Percentiles rank a stretch among this genome's conserved stretches.
Evolutionary conservation across 1,140 invertebrate genomes (phyloP).

Genomic region (Drosophila ironensis): DNA sequence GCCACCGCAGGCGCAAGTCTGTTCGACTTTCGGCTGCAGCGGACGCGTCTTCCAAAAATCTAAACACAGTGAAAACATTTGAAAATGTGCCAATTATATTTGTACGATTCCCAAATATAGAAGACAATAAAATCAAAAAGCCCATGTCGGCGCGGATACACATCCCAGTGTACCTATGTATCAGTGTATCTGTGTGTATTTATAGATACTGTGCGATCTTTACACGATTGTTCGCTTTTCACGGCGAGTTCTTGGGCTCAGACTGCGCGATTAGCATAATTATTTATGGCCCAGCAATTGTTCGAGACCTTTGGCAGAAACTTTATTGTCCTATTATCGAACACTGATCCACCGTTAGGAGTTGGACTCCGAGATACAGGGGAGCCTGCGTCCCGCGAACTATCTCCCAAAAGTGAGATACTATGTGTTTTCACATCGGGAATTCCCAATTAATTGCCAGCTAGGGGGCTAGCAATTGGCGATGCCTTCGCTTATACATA

Average conservation of each 20-base stretch:
- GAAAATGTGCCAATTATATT: constrained; percentile 71
- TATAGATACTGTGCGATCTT: constrained; percentile 38
- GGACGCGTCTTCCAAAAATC: constrained; percentile 17
- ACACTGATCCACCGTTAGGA: constrained; percentile 25
- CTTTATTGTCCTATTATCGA: constrained; percentile 6
- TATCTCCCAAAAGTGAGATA: neutral
- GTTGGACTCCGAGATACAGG: constrained; percentile 3
- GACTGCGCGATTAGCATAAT: constrained; percentile 40
- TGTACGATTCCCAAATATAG: constrained; percentile 58
- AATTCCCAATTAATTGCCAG: no score
- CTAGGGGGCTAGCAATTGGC: no score
- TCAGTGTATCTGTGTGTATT: constrained; percentile 9
- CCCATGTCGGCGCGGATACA: neutral
- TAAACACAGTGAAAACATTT: constrained; percentile 43
- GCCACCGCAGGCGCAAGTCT: neutral
- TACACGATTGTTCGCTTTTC: constrained; percentile 22
- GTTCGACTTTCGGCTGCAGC: neutral
- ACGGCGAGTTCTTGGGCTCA: constrained; percentile 23
- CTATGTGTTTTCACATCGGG: no score
- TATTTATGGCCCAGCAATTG: constrained; percentile 47
- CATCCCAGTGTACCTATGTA: neutral
- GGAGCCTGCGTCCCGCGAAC: neutral
- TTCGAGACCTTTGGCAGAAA: constrained; percentile 6
- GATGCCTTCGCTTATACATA: no score
- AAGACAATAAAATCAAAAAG: constrained; percentile 57